A percentile compares a stretch with the other conserved stretches of the same genome.
These are phyloP conservation scores for Trissonchulus latispiculum DNA, from an alignment of 2,888 invertebrate genomes.

Conservation along the genomic window DNA sequence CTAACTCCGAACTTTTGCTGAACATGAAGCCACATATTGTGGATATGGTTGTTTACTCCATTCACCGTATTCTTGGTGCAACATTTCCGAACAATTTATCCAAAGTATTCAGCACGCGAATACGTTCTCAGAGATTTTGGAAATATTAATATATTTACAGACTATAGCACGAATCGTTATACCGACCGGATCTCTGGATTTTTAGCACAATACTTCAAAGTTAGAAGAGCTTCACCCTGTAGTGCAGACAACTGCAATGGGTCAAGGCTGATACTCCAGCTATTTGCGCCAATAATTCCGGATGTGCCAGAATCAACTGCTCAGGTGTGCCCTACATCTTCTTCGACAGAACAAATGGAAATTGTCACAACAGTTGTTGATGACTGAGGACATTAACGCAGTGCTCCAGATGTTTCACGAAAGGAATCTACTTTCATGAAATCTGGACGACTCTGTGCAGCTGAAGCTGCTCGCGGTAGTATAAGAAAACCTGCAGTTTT, in stretches of 20 bases:
- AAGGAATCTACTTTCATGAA: no score
- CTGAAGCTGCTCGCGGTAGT: no score
- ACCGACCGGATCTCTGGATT: not conserved
- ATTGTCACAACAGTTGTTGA: not conserved
- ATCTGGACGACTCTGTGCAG: no score
- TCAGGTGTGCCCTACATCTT: not conserved
- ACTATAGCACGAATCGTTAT: not conserved
- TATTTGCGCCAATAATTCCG: not conserved
- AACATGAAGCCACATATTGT: not conserved
- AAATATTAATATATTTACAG: not conserved
- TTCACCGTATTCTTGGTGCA: not conserved
- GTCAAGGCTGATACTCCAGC: not conserved
- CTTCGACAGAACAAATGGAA: not conserved
- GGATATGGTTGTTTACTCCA: not conserved
- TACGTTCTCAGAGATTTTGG: not conserved
- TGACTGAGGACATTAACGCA: not conserved
- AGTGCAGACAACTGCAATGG: not conserved
- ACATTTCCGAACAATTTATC: not conserved
- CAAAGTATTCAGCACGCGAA: not conserved
- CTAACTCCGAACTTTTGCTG: not conserved
- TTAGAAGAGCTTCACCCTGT: not conserved
- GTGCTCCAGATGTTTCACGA: not conserved
- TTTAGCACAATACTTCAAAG: not conserved
- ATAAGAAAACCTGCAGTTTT: not conserved
- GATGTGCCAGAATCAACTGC: not conserved